Evolutionary conservation across 1,140 invertebrate species (phyloP), one percentile per base, ranked within the genome.

Genomic region (Atopsyche davidsoni): DNA sequence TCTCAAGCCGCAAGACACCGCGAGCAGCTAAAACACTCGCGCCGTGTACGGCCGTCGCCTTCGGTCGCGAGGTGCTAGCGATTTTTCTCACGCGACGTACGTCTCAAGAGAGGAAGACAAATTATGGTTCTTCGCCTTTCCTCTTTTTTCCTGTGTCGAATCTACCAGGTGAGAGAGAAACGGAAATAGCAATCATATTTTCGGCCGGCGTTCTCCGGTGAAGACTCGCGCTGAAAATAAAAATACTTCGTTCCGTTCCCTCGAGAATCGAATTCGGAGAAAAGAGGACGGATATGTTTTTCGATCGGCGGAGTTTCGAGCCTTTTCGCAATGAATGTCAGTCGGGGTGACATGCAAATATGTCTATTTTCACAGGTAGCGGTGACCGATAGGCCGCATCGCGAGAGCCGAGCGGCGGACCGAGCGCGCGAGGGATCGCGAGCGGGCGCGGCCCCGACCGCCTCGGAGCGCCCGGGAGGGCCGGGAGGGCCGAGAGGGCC

Each of bases 261-360:
- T 17, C 36, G 36, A 50, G 24, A 49, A 21, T 9, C 7, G 34
- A 16, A 45, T 19, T 24, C 10, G 9, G 48, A 41, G 48, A 11
- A 44, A 50, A 50, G 38, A 39, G 48, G 48, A 50, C 48, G 23
- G 48, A 50, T 50, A 50, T 39, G 39, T 43, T 50, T 50, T 39
- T 39, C 36, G 13, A n/a, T n/a, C n/a, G n/a, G n/a, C n/a, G n/a
- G n/a, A n/a, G n/a, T n/a, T n/a, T n/a, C n/a, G n/a, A n/a, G n/a
- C n/a, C n/a, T 19, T 16, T 39, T 11, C 36, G 36, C 36, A 21
- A 16, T 39, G 14, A 21, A 39, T 10, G 16, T 39, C 36, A 17
- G 4, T 16, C n/a, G n/a, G 11, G 36, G 19, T 16, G 10, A 18
- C 19, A 39, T 39, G 36, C 36, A 39, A 39, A 39, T n/a, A 18